A percentile compares a stretch with the other conserved stretches of the same genome.
phyloP scores from a whole-genome alignment of 1,140 invertebrate genomes.

The Potamilus streckersoni region DNA sequence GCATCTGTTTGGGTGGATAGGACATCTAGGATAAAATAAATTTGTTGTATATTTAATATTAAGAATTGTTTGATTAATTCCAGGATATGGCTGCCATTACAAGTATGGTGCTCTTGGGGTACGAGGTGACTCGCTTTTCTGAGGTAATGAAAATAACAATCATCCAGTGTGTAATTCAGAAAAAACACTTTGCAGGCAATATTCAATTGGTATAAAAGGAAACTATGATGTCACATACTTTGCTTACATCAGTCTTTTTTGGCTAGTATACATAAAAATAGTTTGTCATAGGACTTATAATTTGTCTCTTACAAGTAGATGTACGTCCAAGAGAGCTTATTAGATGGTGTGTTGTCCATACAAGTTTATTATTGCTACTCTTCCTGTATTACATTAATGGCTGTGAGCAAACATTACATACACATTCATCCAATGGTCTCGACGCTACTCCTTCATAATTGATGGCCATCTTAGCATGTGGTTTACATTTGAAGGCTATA shows the following conservation, averaged over 20 bases:
- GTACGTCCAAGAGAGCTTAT: background rate
- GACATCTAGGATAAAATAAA: no score
- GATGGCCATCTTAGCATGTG: no score
- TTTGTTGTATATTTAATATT: no score
- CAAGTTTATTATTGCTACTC: no score
- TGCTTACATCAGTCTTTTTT: background rate
- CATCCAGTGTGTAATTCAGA: background rate
- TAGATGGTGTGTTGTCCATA: no score
- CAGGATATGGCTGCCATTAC: slow-evolving; percentile 73
- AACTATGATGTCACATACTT: background rate
- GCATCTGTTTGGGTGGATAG: no score
- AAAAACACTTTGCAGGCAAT: background rate
- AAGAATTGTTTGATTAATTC: slow-evolving; percentile 17
- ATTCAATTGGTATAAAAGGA: background rate
- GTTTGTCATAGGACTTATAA: background rate
- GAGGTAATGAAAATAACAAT: slow-evolving; percentile 45
- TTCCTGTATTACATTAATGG: no score
- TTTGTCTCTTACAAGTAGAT: background rate
- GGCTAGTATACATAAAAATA: background rate
- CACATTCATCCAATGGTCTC: no score
- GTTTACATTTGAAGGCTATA: no score
- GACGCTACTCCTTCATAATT: no score
- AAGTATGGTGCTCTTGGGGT: slow-evolving; percentile 73
- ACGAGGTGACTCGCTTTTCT: slow-evolving; percentile 65
- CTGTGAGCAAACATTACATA: no score